Conservation (phyloP, 2,888 invertebrate species). For the Coelinius sp. region DNA sequence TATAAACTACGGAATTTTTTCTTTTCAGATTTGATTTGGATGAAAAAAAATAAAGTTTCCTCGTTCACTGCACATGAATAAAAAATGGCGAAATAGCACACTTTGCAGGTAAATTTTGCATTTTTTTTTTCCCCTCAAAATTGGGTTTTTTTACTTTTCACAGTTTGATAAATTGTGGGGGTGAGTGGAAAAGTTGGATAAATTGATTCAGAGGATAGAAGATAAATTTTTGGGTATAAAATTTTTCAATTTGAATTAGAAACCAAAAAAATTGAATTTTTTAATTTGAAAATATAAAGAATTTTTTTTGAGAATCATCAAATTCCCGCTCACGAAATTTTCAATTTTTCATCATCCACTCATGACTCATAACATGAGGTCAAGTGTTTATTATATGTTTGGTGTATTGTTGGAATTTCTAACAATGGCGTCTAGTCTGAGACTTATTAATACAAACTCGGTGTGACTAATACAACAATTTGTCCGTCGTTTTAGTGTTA, state of each 20-base stretch:
- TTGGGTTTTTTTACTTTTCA: not conserved
- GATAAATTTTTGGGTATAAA: not conserved
- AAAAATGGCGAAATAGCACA: constrained; percentile 6
- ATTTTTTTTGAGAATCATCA: not conserved
- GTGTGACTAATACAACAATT: constrained; percentile 68
- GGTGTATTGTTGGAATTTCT: constrained; percentile 6
- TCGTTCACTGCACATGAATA: not conserved
- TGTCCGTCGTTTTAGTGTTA: constrained; percentile 53
- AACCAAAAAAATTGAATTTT: not conserved
- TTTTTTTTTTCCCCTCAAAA: not conserved
- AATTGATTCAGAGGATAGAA: not conserved
- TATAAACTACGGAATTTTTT: not conserved
- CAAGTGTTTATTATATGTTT: constrained; percentile 17
- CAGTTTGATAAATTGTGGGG: not conserved
- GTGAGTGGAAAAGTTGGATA: not conserved
- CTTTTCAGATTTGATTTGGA: not conserved
- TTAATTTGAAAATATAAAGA: not conserved
- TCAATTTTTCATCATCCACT: not conserved
- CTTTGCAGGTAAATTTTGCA: constrained; percentile 18
- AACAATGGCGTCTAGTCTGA: constrained; percentile 21
- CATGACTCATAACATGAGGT: constrained; percentile 9
- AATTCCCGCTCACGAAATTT: not conserved
- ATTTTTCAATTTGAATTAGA: not conserved
- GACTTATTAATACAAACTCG: constrained; percentile 64
- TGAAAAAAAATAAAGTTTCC: not conserved